Evolutionary conservation across 2,797 vertebrate genomes (phyloP).

Genomic region (Threskiornis aethiopicus): DNA sequence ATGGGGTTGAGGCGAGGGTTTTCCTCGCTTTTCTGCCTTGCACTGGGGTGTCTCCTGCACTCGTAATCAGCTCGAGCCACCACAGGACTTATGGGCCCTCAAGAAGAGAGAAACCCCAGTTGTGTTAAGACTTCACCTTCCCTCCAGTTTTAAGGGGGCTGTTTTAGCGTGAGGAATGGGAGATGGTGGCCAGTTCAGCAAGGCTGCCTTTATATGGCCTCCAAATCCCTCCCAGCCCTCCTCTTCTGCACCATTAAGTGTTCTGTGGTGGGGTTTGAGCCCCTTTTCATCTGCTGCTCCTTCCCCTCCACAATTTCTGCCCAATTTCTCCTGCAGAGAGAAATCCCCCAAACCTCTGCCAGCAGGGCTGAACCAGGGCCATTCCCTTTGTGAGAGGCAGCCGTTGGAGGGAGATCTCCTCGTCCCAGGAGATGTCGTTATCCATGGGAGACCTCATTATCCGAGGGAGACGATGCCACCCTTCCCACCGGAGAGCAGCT

Average conservation of each 20-base stretch:
- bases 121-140: neutral
- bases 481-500: neutral
- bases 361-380: neutral
- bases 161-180: neutral
- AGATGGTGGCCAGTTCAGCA: neutral
- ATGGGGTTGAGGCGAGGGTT: neutral
- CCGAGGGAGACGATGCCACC: accelerated
- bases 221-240: neutral
- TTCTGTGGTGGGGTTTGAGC: neutral
- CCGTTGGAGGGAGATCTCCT: neutral
- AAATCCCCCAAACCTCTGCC: neutral
- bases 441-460: neutral
- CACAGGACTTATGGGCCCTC: accelerated
- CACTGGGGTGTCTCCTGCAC: neutral
- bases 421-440: neutral
- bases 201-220: neutral
- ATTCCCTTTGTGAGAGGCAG: neutral
- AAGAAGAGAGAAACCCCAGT: neutral
- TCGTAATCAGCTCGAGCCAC: accelerated
- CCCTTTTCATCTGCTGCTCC: neutral
- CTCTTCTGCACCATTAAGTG: neutral
- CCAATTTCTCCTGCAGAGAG: neutral
- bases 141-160: neutral
- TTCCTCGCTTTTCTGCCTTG: neutral
- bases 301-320: neutral